Base-by-base conservation (phyloP, 2,888 invertebrate genomes). In the Plebejus argus region DNA sequence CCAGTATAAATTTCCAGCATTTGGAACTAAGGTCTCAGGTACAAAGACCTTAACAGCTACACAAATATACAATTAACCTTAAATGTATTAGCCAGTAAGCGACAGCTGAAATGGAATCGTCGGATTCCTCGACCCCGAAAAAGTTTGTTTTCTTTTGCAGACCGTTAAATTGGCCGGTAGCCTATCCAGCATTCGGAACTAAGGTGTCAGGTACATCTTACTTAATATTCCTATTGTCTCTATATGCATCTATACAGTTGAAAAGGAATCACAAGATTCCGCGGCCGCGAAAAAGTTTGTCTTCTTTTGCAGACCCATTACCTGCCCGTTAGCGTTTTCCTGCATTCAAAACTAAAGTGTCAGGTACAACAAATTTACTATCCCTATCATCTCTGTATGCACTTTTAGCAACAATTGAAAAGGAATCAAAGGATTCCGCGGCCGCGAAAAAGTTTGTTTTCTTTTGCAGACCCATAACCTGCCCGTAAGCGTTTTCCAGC, bases 391-490 rank as follows among this genome's bases (percentile, higher is more conserved):
- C 49, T 49, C 49, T 49, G 15, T 49, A 49, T 49, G 49, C 15
- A 15, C 0, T 4, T 15, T 4, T 49, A 49, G 49, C 49, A 49
- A 15, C 49, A 15, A 15, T 49, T 49, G 4, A 15, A 66, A 3
- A 15, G 66, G 66, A 66, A 66, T 66, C 66, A 4, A 15, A 28
- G 23, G 66, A 66, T 66, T 66, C 66, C 66, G 28, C 28, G 23
- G 66, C 66, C 28, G 20, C 66, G 28, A 66, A 66, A 66, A 28
- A 28, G 28, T 66, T 66, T 20, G 66, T 66, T 66, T 66, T 66
- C 66, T 66, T 66, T 66, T 66, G 15, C 66, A 66, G 66, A 66
- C 66, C 49, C 15, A 15, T 49, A 49, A n/a, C 66, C 28, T 28
- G 28, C 66, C 28, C 66, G 23, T 15, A 6, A 23, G 15, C 66